A percentile compares a stretch with the other conserved stretches of the same genome.
phyloP scores from a whole-genome alignment of 1,140 invertebrate genomes.

The Plodia interpunctella region DNA sequence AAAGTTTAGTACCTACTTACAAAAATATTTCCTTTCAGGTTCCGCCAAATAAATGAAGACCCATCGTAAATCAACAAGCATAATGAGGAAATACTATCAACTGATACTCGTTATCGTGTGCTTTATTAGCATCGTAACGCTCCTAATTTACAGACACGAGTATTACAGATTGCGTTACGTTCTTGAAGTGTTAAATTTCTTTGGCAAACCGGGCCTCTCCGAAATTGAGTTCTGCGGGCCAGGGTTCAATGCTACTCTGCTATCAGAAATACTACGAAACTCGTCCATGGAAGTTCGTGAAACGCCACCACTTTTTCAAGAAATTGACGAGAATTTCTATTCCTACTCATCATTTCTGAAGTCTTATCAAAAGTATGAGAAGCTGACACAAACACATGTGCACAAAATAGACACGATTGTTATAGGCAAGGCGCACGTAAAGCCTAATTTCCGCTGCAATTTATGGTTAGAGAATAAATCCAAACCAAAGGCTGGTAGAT shows the following conservation, averaged over 20 bases:
- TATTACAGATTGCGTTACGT: constrained; percentile 86
- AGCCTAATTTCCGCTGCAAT: constrained; percentile 74
- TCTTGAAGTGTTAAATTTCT: constrained; percentile 86
- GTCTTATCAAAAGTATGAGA: constrained; percentile 69
- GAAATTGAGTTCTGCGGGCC: constrained; percentile 73
- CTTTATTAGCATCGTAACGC: constrained; percentile 80
- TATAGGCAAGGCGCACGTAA: constrained; percentile 59
- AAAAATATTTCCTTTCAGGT: constrained; percentile 13
- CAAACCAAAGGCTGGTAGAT: constrained; percentile 75
- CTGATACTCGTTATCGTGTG: constrained; percentile 81
- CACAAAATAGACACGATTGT: constrained; percentile 73
- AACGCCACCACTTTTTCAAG: constrained; percentile 68
- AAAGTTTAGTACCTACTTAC: too few relatives aligned
- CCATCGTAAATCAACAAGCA: constrained; percentile 46
- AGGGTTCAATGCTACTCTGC: constrained; percentile 72
- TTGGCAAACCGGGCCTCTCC: constrained; percentile 79
- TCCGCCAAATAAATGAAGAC: constrained; percentile 56
- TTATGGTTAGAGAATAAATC: constrained; percentile 75
- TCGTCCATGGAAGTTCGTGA: constrained; percentile 65
- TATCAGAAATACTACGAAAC: constrained; percentile 67
- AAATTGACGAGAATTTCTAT: constrained; percentile 74
- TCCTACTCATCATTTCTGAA: constrained; percentile 77
- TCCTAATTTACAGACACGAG: constrained; percentile 87
- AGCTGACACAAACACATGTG: constrained; percentile 41
- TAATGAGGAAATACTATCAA: constrained; percentile 88